phyloP scores from a whole-genome alignment of 2,113 vertebrate genomes.

The Myrmecophaga tridactyla region DNA sequence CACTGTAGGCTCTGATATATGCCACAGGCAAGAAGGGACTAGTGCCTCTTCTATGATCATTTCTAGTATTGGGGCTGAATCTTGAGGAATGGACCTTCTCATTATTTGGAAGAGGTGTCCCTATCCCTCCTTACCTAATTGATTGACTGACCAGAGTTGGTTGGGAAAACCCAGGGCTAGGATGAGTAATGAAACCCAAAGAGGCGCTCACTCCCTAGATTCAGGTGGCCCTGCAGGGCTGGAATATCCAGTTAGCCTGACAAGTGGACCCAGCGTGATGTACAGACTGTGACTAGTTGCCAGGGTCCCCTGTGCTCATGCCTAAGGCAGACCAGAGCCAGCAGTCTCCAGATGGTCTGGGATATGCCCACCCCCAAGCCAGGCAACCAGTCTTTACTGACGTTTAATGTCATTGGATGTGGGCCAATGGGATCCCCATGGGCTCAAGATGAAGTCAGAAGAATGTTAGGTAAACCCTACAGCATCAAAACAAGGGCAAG shows the following conservation, averaged over 20 bases:
- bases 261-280: background rate
- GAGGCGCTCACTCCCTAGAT: background rate
- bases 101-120: background rate
- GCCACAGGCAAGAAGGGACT: background rate
- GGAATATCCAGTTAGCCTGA: background rate
- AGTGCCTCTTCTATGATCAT: background rate
- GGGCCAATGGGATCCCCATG: background rate
- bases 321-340: background rate
- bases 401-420: background rate
- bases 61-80: background rate
- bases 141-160: background rate
- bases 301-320: background rate
- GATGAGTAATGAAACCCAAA: background rate
- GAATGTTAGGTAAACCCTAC: background rate
- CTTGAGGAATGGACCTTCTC: background rate
- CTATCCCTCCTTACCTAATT: background rate
- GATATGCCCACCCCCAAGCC: background rate
- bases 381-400: background rate
- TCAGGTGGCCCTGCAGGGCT: background rate
- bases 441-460: conserved; percentile 17
- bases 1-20: background rate
- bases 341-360: background rate
- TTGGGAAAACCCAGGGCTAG: background rate
- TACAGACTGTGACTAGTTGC: background rate
- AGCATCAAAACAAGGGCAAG: background rate